Conservation (phyloP, 2,888 invertebrate genomes). For the Drosophila ochracea region DNA sequence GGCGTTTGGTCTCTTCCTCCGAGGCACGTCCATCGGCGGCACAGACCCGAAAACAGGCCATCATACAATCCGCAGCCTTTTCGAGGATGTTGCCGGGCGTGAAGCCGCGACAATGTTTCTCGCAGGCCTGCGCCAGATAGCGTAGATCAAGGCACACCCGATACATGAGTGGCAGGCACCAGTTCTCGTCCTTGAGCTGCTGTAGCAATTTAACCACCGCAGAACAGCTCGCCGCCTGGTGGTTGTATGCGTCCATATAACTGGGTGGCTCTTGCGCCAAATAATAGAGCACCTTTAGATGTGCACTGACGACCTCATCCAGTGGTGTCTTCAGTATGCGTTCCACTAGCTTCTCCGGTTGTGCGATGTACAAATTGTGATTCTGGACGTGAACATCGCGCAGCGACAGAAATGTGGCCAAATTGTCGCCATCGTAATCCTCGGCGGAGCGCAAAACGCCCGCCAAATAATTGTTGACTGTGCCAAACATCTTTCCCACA, state of each 20-base stretch:
- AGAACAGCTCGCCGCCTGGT: constrained; percentile 92
- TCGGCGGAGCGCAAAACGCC: constrained; percentile 88
- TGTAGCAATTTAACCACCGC: constrained; percentile 93
- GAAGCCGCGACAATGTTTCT: constrained; percentile 86
- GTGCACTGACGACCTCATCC: constrained; percentile 91
- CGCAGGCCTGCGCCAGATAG: constrained; percentile 92
- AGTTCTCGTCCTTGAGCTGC: constrained; percentile 96
- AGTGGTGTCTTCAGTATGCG: constrained; percentile 90
- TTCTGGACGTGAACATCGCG: constrained; percentile 91
- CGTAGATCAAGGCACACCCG: constrained; percentile 95
- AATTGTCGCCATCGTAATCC: constrained; percentile 87
- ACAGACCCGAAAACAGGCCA: constrained; percentile 97
- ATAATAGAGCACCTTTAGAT: constrained; percentile 89
- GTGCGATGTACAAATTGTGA: constrained; percentile 89
- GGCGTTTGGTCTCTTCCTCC: constrained; percentile 96
- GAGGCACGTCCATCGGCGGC: constrained; percentile 93
- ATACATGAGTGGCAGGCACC: constrained; percentile 98
- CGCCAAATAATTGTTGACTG: constrained; percentile 82
- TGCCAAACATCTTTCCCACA: constrained; percentile 65
- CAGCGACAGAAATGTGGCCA: constrained; percentile 88
- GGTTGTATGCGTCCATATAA: constrained; percentile 90
- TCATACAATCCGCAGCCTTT: constrained; percentile 96
- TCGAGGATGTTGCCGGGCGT: constrained; percentile 88
- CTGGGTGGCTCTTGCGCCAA: constrained; percentile 84
- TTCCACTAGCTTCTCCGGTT: constrained; percentile 90